Evolutionary conservation across 2,113 vertebrate species (phyloP).

Genomic region (Lathamus discolor): DNA sequence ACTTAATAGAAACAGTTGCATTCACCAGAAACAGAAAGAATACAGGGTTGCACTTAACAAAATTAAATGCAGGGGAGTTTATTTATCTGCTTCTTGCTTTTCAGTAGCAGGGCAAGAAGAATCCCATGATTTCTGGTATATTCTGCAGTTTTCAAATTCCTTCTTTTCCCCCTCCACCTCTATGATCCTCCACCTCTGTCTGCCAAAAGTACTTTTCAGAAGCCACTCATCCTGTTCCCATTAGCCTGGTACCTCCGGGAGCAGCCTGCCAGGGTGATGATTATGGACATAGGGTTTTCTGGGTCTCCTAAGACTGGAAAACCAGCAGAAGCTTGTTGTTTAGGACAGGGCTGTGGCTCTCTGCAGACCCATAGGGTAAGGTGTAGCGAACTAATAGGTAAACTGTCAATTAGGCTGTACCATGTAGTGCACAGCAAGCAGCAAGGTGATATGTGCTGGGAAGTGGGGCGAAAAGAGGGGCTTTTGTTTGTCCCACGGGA

Average conservation of each 20-base stretch:
- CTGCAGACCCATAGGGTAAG: not conserved
- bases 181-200: not conserved
- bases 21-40: not conserved
- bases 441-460: not conserved
- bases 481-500: fast-evolving
- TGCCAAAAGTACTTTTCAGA: not conserved
- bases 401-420: no score
- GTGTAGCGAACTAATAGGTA: fast-evolving
- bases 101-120: not conserved
- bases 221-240: not conserved
- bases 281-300: not conserved
- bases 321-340: not conserved
- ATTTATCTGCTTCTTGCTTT: not conserved
- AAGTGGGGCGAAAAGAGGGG: fast-evolving
- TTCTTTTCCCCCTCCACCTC: not conserved
- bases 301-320: not conserved
- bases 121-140: not conserved
- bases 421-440: not conserved
- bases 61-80: not conserved
- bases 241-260: not conserved
- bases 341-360: not conserved
- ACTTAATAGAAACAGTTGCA: not conserved
- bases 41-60: not conserved
- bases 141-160: not conserved
- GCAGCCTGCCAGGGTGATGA: not conserved